A percentile compares a stretch with the other conserved stretches of the same genome.
Conservation (phyloP, 2,113 vertebrate genomes). For the Barnardius zonarius region DNA sequence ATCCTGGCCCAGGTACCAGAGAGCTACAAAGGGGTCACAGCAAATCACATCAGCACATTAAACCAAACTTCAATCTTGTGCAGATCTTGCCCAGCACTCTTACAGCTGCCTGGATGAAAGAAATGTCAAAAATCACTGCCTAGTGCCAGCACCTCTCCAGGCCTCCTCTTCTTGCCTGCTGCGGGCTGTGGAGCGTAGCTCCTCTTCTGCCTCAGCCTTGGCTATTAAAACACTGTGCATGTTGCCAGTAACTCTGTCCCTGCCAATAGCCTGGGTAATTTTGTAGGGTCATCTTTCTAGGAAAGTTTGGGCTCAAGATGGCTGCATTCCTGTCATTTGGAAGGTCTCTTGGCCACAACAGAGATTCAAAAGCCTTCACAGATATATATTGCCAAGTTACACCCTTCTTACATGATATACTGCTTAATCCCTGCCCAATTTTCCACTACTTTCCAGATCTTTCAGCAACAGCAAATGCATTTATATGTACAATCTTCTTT, state of each 20-base stretch:
- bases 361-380: background rate
- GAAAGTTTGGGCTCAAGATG: slow-evolving; percentile 29
- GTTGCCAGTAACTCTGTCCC: background rate
- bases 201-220: background rate
- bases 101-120: background rate
- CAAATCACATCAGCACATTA: background rate
- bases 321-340: background rate
- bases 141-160: background rate
- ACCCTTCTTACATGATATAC: background rate
- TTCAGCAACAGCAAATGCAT: background rate
- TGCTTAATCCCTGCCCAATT: background rate
- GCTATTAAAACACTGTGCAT: background rate
- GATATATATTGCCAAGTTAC: background rate
- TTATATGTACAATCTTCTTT: background rate
- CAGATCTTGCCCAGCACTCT: background rate
- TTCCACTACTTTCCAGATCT: slow-evolving; percentile 15
- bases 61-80: background rate
- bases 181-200: background rate
- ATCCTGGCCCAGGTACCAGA: background rate
- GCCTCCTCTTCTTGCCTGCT: background rate
- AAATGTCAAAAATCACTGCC: background rate
- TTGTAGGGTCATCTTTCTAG: slow-evolving; percentile 16
- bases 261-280: background rate
- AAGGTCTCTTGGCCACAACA: background rate
- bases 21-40: background rate